Base-by-base conservation (phyloP, 2,888 invertebrate species). In the Eristalinus sepulchralis region DNA sequence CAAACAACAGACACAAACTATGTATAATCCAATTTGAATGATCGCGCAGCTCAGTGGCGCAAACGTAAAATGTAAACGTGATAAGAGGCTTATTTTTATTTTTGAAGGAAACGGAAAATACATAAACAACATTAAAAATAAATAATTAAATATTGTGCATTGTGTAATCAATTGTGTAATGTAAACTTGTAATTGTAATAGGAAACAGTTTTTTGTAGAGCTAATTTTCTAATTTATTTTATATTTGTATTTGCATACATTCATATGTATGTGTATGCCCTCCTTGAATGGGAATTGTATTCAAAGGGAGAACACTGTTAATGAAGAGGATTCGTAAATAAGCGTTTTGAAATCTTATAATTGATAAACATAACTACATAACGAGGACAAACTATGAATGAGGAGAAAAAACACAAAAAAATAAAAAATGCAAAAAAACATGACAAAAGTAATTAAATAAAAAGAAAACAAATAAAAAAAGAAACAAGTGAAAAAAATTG, bases 161-260 rank as follows among this genome's bases (percentile, higher is more conserved):
- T 86, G 78, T 79, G 83, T 86, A 83, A 70, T 78, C 78, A 86
- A 83, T 33, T 71, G 53, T 86, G 82, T 76, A 47, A 76, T 79
- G 86, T 83, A 71, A 47, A 79, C 62, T 71, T 79, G 67, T 71
- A 83, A 60, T 78, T 71, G 78, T 86, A 83, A 75, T 78, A 75
- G 82, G 64, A 73, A 64, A 2, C 47, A 62, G 22, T 81, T 39
- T 77, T 75, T 79, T 71, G 82, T 81, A 85, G 84, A 72, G 66
- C 33, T 77, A 77, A 77, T 72, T 22, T 66, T 64, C 62, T 34
- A 53, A 70, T 66, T 67, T 22, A 63, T 86, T 86, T 83, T 78
- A 66, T 79, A 79, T 83, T 78, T 86, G 83, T 86, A 34, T 83
- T 75, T 83, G 66, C 78, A 82, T 86, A n/a, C n/a, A n/a, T n/a